Percentiles rank a stretch among this genome's conserved stretches.
These are phyloP conservation scores for Labia minor DNA, from an alignment of 2,888 invertebrate species.

Conservation along the genomic window DNA sequence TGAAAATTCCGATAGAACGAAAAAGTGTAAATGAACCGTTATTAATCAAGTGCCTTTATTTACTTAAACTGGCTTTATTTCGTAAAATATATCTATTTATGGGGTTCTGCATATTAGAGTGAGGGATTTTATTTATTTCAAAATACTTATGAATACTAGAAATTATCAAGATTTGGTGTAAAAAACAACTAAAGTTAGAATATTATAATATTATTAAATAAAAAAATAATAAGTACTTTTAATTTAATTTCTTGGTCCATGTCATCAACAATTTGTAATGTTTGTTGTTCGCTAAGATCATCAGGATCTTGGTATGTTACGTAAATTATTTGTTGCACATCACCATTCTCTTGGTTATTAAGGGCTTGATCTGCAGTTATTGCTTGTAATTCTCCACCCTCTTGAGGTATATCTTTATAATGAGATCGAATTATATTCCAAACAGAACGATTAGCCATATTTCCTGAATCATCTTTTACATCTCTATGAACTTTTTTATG, in stretches of 20 bases:
- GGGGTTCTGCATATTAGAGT: too few species aligned
- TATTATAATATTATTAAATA: too few species aligned
- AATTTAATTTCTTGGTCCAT: not conserved
- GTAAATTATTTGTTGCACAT: conserved; percentile 41
- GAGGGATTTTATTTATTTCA: too few species aligned
- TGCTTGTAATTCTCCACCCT: conserved; percentile 22
- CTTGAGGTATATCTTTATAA: conserved; percentile 32
- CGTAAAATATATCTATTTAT: too few species aligned
- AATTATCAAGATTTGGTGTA: too few species aligned
- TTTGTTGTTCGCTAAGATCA: conserved; percentile 36
- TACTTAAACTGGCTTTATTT: too few species aligned
- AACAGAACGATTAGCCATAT: conserved; percentile 25
- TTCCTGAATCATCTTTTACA: conserved; percentile 29
- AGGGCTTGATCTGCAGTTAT: conserved; percentile 22
- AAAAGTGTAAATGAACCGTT: too few species aligned
- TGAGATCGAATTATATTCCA: conserved; percentile 31
- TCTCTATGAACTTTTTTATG: conserved; percentile 46
- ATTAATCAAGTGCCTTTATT: too few species aligned
- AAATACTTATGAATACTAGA: too few species aligned
- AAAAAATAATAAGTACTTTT: not conserved
- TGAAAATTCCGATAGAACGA: too few species aligned
- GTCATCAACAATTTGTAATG: conserved; percentile 33
- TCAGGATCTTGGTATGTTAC: conserved; percentile 41
- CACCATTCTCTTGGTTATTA: conserved; percentile 27
- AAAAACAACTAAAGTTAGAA: too few species aligned